phyloP scores from a whole-genome alignment of 35 echinoderm and acorn worm species.

The Apostichopus parvimensis region DNA sequence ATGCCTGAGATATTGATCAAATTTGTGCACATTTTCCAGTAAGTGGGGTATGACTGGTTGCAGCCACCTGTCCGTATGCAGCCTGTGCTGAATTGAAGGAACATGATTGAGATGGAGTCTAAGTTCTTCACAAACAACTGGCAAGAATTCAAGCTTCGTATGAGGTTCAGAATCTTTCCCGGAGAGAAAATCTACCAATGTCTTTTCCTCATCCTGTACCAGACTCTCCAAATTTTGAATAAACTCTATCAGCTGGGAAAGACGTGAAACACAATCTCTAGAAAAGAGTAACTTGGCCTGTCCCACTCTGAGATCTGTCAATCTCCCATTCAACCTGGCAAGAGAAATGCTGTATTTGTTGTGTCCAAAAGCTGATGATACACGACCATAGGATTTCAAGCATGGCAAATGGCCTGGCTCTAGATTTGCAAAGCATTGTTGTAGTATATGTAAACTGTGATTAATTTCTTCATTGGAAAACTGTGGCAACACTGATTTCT shows the following conservation, averaged over 20 bases:
- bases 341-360: conserved; percentile 89
- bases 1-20: conserved; percentile 65
- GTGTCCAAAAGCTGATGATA: conserved; percentile 87
- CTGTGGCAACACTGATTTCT: conserved; percentile 44
- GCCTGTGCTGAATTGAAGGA: conserved; percentile 76
- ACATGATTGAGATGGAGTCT: conserved; percentile 78
- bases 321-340: conserved; percentile 64
- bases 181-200: conserved; percentile 54
- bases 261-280: conserved; percentile 70
- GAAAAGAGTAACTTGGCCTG: conserved; percentile 66
- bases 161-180: conserved; percentile 56
- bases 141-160: conserved; percentile 81
- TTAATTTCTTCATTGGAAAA: conserved; percentile 76
- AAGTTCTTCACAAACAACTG: conserved; percentile 76
- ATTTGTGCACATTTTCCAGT: conserved; percentile 48
- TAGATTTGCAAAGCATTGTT: conserved; percentile 80
- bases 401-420: conserved; percentile 67
- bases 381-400: conserved; percentile 65
- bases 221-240: conserved; percentile 61
- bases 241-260: conserved; percentile 75
- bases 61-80: conserved; percentile 79
- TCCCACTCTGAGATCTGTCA: conserved; percentile 58
- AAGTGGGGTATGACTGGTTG: conserved; percentile 66
- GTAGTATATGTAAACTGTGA: conserved; percentile 75
- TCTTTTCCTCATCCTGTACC: conserved; percentile 75